Percentiles rank a stretch among this genome's conserved stretches.
phyloP scores from a whole-genome alignment of 2,888 invertebrate species.

The Phytoseiulus persimilis region DNA sequence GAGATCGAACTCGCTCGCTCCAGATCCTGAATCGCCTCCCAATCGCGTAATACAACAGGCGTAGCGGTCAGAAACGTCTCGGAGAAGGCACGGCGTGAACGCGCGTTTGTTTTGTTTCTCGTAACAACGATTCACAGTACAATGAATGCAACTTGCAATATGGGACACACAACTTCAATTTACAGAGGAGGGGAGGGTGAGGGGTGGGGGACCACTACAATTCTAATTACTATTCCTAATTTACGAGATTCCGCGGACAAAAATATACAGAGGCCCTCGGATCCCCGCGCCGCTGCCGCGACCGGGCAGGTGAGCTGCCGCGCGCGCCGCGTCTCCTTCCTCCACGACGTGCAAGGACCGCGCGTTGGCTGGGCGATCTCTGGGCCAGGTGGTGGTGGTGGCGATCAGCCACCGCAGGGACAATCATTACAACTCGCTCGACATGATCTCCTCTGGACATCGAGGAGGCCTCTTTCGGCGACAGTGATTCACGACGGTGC shows the following conservation, averaged over 20 bases:
- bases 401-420: neutral
- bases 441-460: neutral
- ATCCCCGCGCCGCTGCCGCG: neutral
- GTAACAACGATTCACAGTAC: neutral
- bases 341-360: neutral
- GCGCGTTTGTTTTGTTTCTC: neutral
- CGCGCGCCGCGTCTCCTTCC: neutral
- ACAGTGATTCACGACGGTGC: neutral
- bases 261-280: conserved; percentile 35
- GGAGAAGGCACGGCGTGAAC: neutral
- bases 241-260: conserved; percentile 35
- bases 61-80: conserved; percentile 5
- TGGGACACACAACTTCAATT: conserved; percentile 5
- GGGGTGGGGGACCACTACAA: neutral
- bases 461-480: neutral
- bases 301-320: neutral
- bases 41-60: neutral
- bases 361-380: neutral
- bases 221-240: neutral
- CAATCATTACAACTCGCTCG: neutral
- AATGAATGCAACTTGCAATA: neutral
- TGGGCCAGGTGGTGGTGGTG: neutral
- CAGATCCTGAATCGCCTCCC: neutral
- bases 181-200: neutral
- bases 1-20: neutral